Conservation (phyloP, 2,888 invertebrate genomes). For the Andrena minutula region DNA sequence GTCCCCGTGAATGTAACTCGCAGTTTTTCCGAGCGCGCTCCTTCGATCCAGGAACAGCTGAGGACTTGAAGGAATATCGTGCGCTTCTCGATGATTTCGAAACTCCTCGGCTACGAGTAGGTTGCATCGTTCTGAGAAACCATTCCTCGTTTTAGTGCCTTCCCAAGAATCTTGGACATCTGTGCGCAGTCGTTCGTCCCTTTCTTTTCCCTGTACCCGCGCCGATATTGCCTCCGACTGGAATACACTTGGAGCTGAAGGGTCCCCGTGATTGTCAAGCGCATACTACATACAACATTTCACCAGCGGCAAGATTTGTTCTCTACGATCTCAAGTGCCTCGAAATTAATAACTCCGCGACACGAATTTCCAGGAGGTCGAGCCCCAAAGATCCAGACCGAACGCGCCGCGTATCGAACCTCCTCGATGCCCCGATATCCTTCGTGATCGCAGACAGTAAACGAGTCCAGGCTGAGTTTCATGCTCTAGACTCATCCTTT, state of each 20-base stretch:
- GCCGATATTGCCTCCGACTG: neutral
- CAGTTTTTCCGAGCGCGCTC: neutral
- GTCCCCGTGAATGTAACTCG: slow-evolving; percentile 8
- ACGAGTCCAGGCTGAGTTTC: neutral
- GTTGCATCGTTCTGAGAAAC: slow-evolving; percentile 7
- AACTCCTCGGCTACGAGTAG: neutral
- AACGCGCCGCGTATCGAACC: neutral
- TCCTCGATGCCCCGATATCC: neutral
- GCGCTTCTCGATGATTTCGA: slow-evolving; percentile 1
- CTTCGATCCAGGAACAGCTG: slow-evolving; percentile 1
- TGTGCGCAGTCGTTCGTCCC: slow-evolving; percentile 10
- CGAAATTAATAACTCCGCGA: no score
- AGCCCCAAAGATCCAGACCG: neutral
- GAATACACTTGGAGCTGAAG: neutral
- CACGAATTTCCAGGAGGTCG: no score
- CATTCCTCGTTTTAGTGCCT: neutral
- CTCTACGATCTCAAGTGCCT: neutral
- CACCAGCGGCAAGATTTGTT: neutral
- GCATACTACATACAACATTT: neutral
- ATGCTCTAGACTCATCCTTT: slow-evolving; percentile 1
- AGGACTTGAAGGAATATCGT: slow-evolving; percentile 14
- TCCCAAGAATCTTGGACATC: slow-evolving; percentile 17
- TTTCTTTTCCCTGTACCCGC: neutral
- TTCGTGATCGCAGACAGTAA: slow-evolving; percentile 13
- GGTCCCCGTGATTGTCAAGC: neutral